Base-by-base conservation (phyloP, 2,888 invertebrate species). In the Thera obeliscata region DNA sequence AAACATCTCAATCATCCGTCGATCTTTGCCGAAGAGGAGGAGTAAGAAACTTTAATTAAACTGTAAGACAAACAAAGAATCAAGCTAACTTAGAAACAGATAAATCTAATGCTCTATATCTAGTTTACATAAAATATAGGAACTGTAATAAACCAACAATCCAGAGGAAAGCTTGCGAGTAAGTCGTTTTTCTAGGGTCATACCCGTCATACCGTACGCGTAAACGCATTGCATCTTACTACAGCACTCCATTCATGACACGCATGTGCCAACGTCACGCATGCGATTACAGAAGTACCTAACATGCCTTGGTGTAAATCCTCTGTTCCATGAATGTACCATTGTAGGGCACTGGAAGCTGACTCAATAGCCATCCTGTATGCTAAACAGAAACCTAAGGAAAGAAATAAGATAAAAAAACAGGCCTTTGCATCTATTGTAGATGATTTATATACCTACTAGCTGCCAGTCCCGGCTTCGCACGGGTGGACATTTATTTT, bases 311-410 rank as follows among this genome's bases (percentile, higher is more conserved):
- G 22, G 36, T 65, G 12, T 55, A 5, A 52, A 66, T 61, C 41
- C 62, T 65, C 59, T 70, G 62, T 67, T 60, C 65, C 60, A 65
- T 70, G 62, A 61, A 66, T 65, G 65, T 58, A 46, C 58, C 61
- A 64, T 61, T 69, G 61, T 64, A 41, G 38, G 52, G 43, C 33
- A 38, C 38, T 52, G 54, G 22, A 11, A 35, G 11, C 11, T 57
- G 57, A 57, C 64, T 58, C 64, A 59, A 58, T 54, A 52, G 9
- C 36, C 38, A 33, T 38, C 4, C 9, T 41, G 43, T 46, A 46
- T 46, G 7, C 41, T 41, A 41, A 7, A 41, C 41, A 41, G 43
- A 5, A 46, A 46, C 8, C 2, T 9, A 46, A 46, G 8, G 7
- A 46, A 41, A 41, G 2, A 41, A 41, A 41, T 7, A 41, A 41